A percentile compares a stretch with the other conserved stretches of the same genome.
These are phyloP conservation scores for Batillaria attramentaria DNA, from an alignment of 1,140 invertebrate species.

Conservation along the genomic window DNA sequence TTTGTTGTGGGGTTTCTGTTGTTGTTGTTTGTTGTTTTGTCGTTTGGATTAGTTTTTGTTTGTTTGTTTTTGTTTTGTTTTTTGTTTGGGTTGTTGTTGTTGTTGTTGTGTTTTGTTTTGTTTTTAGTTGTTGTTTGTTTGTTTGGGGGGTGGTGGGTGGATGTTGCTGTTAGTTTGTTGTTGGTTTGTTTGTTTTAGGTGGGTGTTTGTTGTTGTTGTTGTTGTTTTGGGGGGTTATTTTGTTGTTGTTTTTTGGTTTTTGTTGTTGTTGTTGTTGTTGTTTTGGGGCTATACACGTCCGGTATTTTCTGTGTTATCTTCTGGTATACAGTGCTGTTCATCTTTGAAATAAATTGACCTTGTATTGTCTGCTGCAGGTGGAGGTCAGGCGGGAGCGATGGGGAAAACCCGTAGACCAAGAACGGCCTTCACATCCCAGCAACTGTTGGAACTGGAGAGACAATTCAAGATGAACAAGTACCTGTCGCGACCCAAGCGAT, in stretches of 20 bases:
- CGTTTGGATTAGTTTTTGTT: too few relatives aligned
- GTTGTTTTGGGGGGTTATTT: too few relatives aligned
- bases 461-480: slow-evolving; percentile 99
- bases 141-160: too few relatives aligned
- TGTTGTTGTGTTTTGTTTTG: too few relatives aligned
- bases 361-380: slow-evolving; percentile 51
- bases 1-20: too few relatives aligned
- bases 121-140: too few relatives aligned
- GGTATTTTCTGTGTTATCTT: slow-evolving; percentile 3
- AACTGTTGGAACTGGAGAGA: slow-evolving; percentile 96
- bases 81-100: too few relatives aligned
- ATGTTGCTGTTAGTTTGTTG: too few relatives aligned
- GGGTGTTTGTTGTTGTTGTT: neutral
- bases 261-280: too few relatives aligned
- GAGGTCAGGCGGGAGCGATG: slow-evolving; percentile 57
- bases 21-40: too few relatives aligned
- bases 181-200: neutral
- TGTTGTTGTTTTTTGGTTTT: too few relatives aligned
- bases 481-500: slow-evolving; percentile 96
- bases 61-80: too few relatives aligned
- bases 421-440: slow-evolving; percentile 98
- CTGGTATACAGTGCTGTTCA: neutral
- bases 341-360: slow-evolving; percentile 1
- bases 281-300: neutral
- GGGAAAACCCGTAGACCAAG: slow-evolving; percentile 96